Conservation (phyloP, 2,888 invertebrate genomes). For the Cacoxenus indagator region DNA sequence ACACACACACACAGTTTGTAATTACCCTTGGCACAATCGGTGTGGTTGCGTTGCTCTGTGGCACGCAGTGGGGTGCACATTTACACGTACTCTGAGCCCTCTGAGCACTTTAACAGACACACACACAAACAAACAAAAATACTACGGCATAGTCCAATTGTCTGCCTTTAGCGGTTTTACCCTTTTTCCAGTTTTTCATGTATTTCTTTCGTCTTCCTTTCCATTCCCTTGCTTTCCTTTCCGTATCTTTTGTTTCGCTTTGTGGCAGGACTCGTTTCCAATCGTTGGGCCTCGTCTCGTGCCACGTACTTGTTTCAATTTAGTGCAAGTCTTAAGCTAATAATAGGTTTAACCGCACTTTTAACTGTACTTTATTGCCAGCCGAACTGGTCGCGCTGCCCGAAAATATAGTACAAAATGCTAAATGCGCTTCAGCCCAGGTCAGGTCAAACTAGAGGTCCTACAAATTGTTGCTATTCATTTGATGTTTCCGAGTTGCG, state of each 20-base stretch:
- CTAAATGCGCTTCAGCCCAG: too few species aligned
- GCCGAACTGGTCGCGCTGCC: conserved; percentile 37
- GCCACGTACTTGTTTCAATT: conserved; percentile 45
- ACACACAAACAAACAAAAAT: not conserved
- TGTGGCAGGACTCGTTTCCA: conserved; percentile 13
- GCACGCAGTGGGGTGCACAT: conserved; percentile 50
- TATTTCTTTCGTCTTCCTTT: not conserved
- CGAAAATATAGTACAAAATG: not conserved
- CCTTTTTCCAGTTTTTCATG: conserved; percentile 36
- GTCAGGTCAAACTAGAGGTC: too few species aligned
- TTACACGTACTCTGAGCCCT: not conserved
- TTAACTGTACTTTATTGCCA: conserved; percentile 54
- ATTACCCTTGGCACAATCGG: conserved; percentile 40
- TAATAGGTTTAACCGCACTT: conserved; percentile 63
- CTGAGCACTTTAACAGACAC: not conserved
- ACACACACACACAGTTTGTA: conserved; percentile 41
- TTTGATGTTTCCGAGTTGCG: too few species aligned
- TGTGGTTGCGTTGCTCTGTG: not conserved
- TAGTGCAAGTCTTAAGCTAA: conserved; percentile 53
- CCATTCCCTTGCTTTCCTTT: conserved; percentile 16
- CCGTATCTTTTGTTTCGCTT: conserved; percentile 7
- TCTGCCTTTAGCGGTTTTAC: conserved; percentile 56
- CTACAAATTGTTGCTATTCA: too few species aligned
- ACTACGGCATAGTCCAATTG: conserved; percentile 24
- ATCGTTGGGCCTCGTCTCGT: conserved; percentile 32